Evolutionary conservation across 2,888 invertebrate species (phyloP).

Genomic region (Hydrotaea cyrtoneurina): DNA sequence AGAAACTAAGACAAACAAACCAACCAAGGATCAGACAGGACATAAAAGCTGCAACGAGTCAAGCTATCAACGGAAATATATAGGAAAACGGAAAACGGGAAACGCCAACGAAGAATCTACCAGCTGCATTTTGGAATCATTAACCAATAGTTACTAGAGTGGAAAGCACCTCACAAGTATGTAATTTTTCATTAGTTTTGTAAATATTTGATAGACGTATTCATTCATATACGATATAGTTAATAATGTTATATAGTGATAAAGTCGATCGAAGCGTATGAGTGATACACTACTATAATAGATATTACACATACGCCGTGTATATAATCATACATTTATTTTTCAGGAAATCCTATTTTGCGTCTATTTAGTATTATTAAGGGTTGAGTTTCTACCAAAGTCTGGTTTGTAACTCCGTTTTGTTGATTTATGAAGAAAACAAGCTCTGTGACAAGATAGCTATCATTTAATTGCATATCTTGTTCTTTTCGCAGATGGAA

Average conservation of each 20-base stretch:
- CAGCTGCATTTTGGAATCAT: conserved; percentile 45
- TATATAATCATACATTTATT: not conserved
- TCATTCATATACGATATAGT: not conserved
- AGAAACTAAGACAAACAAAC: conserved; percentile 17
- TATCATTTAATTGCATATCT: too few relatives aligned
- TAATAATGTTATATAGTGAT: not conserved
- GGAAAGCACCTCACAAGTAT: conserved; percentile 65
- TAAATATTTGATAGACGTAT: not conserved
- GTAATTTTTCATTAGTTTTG: conserved; percentile 43
- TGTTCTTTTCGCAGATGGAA: too few relatives aligned
- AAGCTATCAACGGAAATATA: not conserved
- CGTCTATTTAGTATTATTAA: too few relatives aligned
- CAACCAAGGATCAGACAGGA: conserved; percentile 20
- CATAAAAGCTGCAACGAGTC: conserved; percentile 1
- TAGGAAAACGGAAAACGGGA: not conserved
- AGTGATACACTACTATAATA: not conserved
- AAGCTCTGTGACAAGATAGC: too few relatives aligned
- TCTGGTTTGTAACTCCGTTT: too few relatives aligned
- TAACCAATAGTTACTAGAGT: conserved; percentile 63
- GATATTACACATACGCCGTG: not conserved
- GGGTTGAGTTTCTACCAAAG: too few relatives aligned
- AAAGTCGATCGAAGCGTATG: not conserved
- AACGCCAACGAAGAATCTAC: conserved; percentile 13
- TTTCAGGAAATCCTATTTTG: too few relatives aligned
- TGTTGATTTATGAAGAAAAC: too few relatives aligned